phyloP scores from a whole-genome alignment of 2,888 invertebrate species.

The Agrotis exclamationis region DNA sequence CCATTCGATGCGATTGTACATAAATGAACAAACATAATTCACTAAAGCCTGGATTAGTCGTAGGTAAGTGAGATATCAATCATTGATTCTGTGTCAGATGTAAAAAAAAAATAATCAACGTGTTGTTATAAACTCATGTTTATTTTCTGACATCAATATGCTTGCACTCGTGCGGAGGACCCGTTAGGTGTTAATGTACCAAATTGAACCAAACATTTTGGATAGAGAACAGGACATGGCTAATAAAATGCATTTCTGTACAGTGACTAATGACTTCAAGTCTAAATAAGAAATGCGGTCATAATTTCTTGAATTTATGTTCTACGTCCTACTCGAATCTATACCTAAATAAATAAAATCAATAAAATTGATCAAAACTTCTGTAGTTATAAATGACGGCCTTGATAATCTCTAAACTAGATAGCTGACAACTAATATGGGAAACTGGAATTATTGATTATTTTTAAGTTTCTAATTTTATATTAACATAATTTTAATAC shows the following conservation, averaged over 20 bases:
- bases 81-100: conserved; percentile 56
- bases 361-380: conserved; percentile 14
- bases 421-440: conserved; percentile 6
- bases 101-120: conserved; percentile 45
- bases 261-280: conserved; percentile 59
- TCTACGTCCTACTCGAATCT: conserved; percentile 43
- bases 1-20: conserved; percentile 47
- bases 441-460: conserved; percentile 2
- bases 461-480: conserved; percentile 25
- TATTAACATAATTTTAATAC: conserved; percentile 15
- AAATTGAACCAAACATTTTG: conserved; percentile 29
- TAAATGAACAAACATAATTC: conserved; percentile 54
- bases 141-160: conserved; percentile 63
- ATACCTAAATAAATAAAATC: conserved; percentile 43
- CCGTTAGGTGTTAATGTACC: conserved; percentile 69
- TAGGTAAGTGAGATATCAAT: conserved; percentile 64
- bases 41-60: conserved; percentile 43
- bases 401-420: conserved; percentile 48
- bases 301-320: conserved; percentile 56
- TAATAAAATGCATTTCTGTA: conserved; percentile 54
- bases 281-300: conserved; percentile 47
- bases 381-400: conserved; percentile 41
- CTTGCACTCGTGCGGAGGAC: conserved; percentile 48
- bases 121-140: conserved; percentile 46
- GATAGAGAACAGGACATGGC: conserved; percentile 19